Base-by-base conservation (phyloP, 2,888 invertebrate genomes). In the Dryocosmus kuriphilus region DNA sequence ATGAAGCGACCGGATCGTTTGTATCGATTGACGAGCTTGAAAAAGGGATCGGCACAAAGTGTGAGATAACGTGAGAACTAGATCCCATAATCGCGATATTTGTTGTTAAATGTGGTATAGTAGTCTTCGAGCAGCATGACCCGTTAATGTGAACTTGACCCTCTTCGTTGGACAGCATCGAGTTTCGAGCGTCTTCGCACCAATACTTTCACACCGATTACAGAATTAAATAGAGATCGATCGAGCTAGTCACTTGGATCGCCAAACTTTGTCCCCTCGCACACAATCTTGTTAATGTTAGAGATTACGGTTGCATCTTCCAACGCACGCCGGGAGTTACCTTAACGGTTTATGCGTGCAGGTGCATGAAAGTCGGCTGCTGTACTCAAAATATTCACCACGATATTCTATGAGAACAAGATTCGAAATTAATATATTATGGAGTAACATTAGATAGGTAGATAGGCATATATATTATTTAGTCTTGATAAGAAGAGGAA, bases 361-460 rank as follows among this genome's bases (percentile, higher is more conserved):
- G 86, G 82, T 82, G 82, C 83, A 82, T 71, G 81, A 83, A 83
- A 86, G 86, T 89, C 88, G 88, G 88, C 88, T 88, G 85, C 87
- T 90, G 88, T 90, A 90, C 88, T 89, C 87, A 88, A 89, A 85
- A 85, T 82, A 86, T 86, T 87, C 87, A 85, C 84, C 87, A 85
- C 84, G 85, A 86, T 88, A 88, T 89, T 88, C 85, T 86, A 84
- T 86, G 82, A 87, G 86, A 89, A 88, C 87, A 85, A 87, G 86
- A 89, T 89, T 88, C 88, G 87, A 89, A 91, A 90, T 90, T 89
- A 89, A 90, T 90, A 89, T 90, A 89, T 90, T 87, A 83, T 88
- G 87, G 84, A 79, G 86, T 81, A 84, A 85, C 86, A 79, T 85
- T 86, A 87, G 83, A 83, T 88, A 87, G 85, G 82, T 88, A 88